Evolutionary conservation across 2,888 invertebrate species (phyloP).

Genomic region (Acrobasis consociella): DNA sequence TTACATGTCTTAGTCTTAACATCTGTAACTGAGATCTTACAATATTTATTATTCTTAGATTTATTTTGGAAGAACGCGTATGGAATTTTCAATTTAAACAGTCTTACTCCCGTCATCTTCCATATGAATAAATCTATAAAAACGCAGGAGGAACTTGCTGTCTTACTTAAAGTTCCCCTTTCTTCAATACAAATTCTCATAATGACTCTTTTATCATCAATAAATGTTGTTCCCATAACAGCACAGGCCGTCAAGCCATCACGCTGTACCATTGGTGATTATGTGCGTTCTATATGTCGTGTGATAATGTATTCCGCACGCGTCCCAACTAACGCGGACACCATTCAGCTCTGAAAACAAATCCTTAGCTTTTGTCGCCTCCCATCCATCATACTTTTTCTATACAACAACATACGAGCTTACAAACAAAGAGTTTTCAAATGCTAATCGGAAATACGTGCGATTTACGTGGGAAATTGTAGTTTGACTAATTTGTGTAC

Average conservation of each 20-base stretch:
- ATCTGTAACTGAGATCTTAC: too few relatives aligned
- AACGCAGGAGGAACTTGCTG: too few relatives aligned
- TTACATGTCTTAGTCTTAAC: too few relatives aligned
- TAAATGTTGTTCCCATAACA: too few relatives aligned
- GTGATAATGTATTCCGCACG: slow-evolving; percentile 70
- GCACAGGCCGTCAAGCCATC: neutral
- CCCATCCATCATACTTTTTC: slow-evolving; percentile 78
- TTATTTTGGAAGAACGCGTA: too few relatives aligned
- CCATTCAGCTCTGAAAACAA: slow-evolving; percentile 78
- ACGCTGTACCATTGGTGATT: neutral
- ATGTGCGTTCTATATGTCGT: neutral
- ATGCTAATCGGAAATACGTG: slow-evolving; percentile 78
- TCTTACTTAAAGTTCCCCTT: too few relatives aligned
- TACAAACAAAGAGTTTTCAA: slow-evolving; percentile 79
- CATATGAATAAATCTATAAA: too few relatives aligned
- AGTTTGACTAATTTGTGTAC: slow-evolving; percentile 36
- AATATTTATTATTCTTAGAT: too few relatives aligned
- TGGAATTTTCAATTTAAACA: too few relatives aligned
- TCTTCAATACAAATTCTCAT: too few relatives aligned
- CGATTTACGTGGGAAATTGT: slow-evolving; percentile 68
- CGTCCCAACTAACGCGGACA: slow-evolving; percentile 68
- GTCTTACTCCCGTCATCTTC: too few relatives aligned
- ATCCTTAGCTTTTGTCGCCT: slow-evolving; percentile 69
- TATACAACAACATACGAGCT: slow-evolving; percentile 69
- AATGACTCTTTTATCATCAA: too few relatives aligned